Base-by-base conservation (phyloP, 2,113 vertebrate genomes). In the Vulpes vulpes region DNA sequence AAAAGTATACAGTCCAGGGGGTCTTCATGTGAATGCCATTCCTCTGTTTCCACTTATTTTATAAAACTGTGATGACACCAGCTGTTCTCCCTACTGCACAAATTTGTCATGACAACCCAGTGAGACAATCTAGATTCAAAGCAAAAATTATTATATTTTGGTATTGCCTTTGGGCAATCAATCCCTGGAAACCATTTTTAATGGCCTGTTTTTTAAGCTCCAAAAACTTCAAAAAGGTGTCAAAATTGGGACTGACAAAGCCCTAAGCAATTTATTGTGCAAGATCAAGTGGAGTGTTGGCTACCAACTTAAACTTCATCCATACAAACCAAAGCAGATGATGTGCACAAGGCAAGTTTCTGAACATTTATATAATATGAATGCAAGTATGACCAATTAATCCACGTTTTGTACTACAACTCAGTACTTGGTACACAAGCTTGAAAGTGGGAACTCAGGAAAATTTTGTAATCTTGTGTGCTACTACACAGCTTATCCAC, bases 141-240 rank as follows among this genome's bases (percentile, higher is more conserved):
- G 53, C 49, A 92, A 79, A 96, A 73, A 32, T 67, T 2, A 64
- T 2, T 35, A 30, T 25, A 38, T 67, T 71, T 60, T 67, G 17
- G 9, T 65, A 85, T 17, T 94, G 11, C 86, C 59, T 88, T 78
- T 67, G 30, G 79, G 51, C 92, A 69, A 89, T 65, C 19, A 67
- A 91, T 94, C 57, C 62, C 55, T 95, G 55, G 65, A 90, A 96
- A 97, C 82, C 65, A 60, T 82, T 93, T 96, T 78, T 60, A 93
- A 92, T 49, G 60, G 14, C 22, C 43, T 76, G 20, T 11, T 65
- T 84, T 84, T 84, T 88, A 71, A 86, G 53, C 6, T 90, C 30
- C 23, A 80, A 12, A 89, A 87, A 35, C 51, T 49, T 55, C 25
- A n/a, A 67, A 86, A 85, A 60, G 43, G 51, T 85, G 12, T 10